Evolutionary conservation across 2,113 vertebrate species (phyloP), one percentile per base, ranked within the genome.

Genomic region (Nymphicus hollandicus): DNA sequence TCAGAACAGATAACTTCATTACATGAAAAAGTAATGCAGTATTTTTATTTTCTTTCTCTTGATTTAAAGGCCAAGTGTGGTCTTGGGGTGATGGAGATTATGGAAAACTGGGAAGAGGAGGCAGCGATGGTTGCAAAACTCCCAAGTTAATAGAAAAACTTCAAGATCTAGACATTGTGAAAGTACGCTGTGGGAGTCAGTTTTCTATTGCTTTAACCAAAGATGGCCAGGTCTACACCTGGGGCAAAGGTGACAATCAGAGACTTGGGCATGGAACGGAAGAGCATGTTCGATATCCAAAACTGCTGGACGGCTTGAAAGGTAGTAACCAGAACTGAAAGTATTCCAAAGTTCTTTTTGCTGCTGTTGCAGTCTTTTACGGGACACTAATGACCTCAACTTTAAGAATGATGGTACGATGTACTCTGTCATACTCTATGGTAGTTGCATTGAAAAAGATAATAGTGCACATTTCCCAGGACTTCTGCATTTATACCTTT

Each of bases 31-130:
- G 8, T 11, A 43, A 10, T 73, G 2, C 23, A 23, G 6, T 93
- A 5, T 80, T 80, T 68, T 46, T 53, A 2, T 47, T 61, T 70
- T 29, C 28, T 88, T 63, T 93, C 19, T 88, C 44, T 79, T 97
- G 20, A 83, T 87, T 69, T 95, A 89, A 95, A 99, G 99, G 99
- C 82, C 99, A 99, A 85, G 99, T 99, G 12, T 99, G 99, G 99
- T 99, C 99, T 27, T 99, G 99, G 99, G 99, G 99, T 23, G 99
- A 99, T 52, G 99, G 99, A 11, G 99, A 99, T 95, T 99, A 99
- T 56, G 99, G 99, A 50, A 99, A 99, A 93, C 93, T 99, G 91
- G 99, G 99, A 88, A 97, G 99, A 92, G 99, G 99, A 43, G 99
- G 99, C 88, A 99, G 99, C 33, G 99, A 99, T 35, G 99, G 99